Evolutionary conservation across 2,888 invertebrate species (phyloP).

Genomic region (Entomobrya multifasciata): DNA sequence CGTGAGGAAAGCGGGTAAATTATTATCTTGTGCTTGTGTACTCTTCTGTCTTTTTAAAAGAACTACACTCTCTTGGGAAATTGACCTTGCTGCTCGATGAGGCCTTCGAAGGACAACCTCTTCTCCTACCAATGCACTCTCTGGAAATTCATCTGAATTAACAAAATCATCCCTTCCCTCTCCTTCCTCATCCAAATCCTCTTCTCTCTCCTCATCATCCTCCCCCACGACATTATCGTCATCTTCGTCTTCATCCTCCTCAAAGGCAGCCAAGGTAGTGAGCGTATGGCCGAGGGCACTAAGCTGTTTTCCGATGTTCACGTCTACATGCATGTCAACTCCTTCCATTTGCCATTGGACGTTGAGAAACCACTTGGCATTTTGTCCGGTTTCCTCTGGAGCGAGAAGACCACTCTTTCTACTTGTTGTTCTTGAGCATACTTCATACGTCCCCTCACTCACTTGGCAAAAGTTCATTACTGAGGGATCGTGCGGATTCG

Average conservation of each 20-base stretch:
- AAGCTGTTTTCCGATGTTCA: slow-evolving; percentile 96
- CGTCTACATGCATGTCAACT: slow-evolving; percentile 97
- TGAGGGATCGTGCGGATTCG: slow-evolving; percentile 88
- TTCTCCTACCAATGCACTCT: not conserved
- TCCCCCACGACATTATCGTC: slow-evolving; percentile 49
- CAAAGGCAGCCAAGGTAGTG: slow-evolving; percentile 94
- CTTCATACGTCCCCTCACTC: slow-evolving; percentile 99
- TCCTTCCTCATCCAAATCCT: slow-evolving; percentile 87
- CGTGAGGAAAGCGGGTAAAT: slow-evolving; percentile 91
- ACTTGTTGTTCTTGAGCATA: slow-evolving; percentile 95
- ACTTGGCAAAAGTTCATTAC: slow-evolving; percentile 97
- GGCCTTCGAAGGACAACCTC: not conserved
- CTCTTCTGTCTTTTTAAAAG: slow-evolving; percentile 85
- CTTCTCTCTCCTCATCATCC: slow-evolving; percentile 80
- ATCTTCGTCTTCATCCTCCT: slow-evolving; percentile 87
- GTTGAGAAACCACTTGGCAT: slow-evolving; percentile 98
- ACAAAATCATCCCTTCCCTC: slow-evolving; percentile 85
- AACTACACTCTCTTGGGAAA: slow-evolving; percentile 86
- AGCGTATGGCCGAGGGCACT: slow-evolving; percentile 97
- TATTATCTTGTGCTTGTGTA: slow-evolving; percentile 84
- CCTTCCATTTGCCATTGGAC: slow-evolving; percentile 99
- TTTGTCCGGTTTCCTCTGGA: slow-evolving; percentile 39
- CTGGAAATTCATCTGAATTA: slow-evolving; percentile 59
- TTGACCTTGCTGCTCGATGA: slow-evolving; percentile 26
- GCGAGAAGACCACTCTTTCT: slow-evolving; percentile 81